A percentile compares a stretch with the other conserved stretches of the same genome.
phyloP scores from a whole-genome alignment of 2,888 invertebrate genomes.

The Hydroisotoma schaefferi region DNA sequence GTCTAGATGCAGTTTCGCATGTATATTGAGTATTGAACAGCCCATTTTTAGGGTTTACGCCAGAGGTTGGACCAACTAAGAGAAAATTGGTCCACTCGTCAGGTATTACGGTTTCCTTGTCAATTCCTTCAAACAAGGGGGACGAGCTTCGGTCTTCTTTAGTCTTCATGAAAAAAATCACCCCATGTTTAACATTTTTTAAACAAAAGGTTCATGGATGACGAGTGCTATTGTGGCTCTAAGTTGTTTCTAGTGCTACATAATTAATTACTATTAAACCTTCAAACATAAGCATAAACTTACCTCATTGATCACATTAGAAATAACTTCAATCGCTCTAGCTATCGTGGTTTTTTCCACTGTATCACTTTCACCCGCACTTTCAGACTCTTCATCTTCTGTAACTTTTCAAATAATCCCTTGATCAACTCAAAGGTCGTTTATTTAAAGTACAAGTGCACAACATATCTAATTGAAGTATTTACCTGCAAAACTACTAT shows the following conservation, averaged over 20 bases:
- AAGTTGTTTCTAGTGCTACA: background rate
- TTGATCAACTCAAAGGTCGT: too few relatives aligned
- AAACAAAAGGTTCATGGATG: too few relatives aligned
- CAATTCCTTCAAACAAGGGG: slow-evolving; percentile 45
- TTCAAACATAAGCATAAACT: background rate
- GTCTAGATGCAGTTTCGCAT: slow-evolving; percentile 89
- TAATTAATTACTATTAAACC: background rate
- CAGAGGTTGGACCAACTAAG: slow-evolving; percentile 63
- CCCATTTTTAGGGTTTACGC: slow-evolving; percentile 73
- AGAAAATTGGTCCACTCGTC: slow-evolving; percentile 70
- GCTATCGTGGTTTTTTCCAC: slow-evolving; percentile 61
- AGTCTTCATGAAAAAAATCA: slow-evolving; percentile 23
- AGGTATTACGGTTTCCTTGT: slow-evolving; percentile 57
- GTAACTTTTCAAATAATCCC: too few relatives aligned
- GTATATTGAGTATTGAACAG: slow-evolving; percentile 84
- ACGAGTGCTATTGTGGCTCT: too few relatives aligned
- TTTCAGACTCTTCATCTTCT: slow-evolving; percentile 48
- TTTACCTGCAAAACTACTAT: slow-evolving; percentile 43
- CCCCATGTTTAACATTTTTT: background rate
- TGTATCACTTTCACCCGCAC: slow-evolving; percentile 44
- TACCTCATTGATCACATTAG: slow-evolving; percentile 55
- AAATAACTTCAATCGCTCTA: slow-evolving; percentile 70
- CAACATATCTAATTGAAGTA: background rate
- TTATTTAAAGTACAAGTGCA: too few relatives aligned
- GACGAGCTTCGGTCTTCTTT: slow-evolving; percentile 45